Percentiles rank a stretch among this genome's conserved stretches.
Evolutionary conservation across 2,797 vertebrate genomes (phyloP).

Genomic region (Hypotaenidia okinawae): DNA sequence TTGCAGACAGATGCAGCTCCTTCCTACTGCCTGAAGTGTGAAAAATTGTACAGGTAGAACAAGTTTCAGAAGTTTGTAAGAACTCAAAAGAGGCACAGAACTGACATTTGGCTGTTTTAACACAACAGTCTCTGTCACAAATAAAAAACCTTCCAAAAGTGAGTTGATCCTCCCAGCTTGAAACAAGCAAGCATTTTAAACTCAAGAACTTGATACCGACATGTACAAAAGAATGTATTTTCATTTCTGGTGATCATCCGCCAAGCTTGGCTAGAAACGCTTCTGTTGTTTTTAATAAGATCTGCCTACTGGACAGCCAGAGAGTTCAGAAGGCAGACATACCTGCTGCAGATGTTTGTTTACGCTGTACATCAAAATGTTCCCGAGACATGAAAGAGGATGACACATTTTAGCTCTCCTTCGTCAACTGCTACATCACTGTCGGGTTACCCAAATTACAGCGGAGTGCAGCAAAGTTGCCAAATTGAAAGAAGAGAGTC

Average conservation of each 20-base stretch:
- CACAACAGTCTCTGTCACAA: neutral
- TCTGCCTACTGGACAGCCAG: neutral
- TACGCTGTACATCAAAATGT: neutral
- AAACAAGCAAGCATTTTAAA: neutral
- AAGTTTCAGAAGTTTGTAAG: neutral
- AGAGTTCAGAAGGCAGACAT: neutral
- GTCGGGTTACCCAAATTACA: neutral
- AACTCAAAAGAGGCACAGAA: neutral
- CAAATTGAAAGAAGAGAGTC: conserved; percentile 5
- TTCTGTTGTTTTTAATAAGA: neutral
- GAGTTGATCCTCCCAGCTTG: neutral
- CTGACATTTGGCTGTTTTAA: neutral
- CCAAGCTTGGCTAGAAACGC: neutral
- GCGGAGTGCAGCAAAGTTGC: neutral
- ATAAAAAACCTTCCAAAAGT: neutral
- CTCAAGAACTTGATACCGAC: neutral
- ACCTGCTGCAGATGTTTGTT: conserved; percentile 7
- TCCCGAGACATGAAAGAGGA: neutral
- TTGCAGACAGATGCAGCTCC: neutral
- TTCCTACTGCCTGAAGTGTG: neutral
- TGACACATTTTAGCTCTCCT: conserved; percentile 7
- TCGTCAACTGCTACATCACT: neutral
- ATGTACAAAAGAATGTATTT: neutral
- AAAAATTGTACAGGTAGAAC: neutral
- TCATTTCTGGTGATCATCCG: neutral